These are phyloP conservation scores for Muraenolepis orangiensis DNA, from an alignment of 2,797 vertebrate species.

Conservation along the genomic window DNA sequence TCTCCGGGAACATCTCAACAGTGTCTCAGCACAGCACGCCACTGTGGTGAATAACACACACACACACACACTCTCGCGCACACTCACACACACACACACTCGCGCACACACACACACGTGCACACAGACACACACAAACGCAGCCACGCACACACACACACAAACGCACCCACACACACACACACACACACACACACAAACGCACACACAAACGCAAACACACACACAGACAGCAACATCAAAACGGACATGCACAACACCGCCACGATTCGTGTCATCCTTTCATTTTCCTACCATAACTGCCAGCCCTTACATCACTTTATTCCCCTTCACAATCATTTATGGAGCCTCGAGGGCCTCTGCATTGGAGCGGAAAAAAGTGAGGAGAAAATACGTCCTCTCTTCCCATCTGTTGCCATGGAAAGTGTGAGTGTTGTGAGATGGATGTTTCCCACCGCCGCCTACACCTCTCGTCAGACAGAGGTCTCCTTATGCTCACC, in stretches of 20 bases:
- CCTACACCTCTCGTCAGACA: neutral
- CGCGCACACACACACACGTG: neutral
- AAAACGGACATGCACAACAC: neutral
- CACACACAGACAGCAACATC: neutral
- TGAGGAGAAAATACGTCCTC: neutral
- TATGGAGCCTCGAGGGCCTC: neutral
- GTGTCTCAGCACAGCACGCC: conserved; percentile 24
- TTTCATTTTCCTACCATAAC: no score
- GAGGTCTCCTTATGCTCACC: neutral
- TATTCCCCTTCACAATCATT: neutral
- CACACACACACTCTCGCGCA: neutral
- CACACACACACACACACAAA: neutral
- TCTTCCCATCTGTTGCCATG: neutral
- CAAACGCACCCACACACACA: neutral
- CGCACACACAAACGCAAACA: neutral
- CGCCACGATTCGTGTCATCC: no score
- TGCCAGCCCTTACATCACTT: no score
- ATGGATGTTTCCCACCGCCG: neutral
- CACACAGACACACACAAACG: neutral
- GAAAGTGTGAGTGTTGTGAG: neutral
- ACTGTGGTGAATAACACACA: neutral
- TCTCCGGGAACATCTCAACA: conserved; percentile 33
- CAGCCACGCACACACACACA: neutral
- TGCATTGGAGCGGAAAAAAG: neutral
- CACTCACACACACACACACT: neutral